Base-by-base conservation (phyloP, 2,888 invertebrate species). In the Dynastes maya region DNA sequence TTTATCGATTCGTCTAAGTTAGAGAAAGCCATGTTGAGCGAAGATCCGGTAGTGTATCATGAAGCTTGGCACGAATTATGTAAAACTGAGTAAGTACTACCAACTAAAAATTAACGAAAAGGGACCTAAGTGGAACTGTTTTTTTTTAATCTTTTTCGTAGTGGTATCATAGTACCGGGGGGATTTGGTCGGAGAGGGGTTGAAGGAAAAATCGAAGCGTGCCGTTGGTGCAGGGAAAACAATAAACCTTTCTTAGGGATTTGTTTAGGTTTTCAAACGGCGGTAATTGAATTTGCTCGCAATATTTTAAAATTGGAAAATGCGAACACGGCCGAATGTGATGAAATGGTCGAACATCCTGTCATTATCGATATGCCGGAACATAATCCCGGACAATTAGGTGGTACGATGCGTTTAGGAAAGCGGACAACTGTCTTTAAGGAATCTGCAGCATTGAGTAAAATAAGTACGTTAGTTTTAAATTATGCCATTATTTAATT, bases 351-450 rank as follows among this genome's bases (percentile, higher is more conserved):
- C 11, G 89, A 90, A 51, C 90, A 95, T 88, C 95, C 96, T 45
- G 90, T 98, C 55, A 96, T 99, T 3, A 96, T 99, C 80, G 98
- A 99, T 84, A 99, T 99, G 99, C 98, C 99, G 0, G 99, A 99
- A 89, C 98, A 99, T 88, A 97, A 97, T 87, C 93, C 94, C 0
- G 98, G 97, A 0, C 92, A 95, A 83, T 93, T 97, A 91, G 99
- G 99, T 1, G 99, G 98, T 8, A 99, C 99, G 0, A 99, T 99
- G 99, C 91, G 99, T 79, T 90, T 99, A 67, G 99, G 99, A n/a
- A 96, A 95, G 86, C 92, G 98, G 84, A 93, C 92, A 79, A 99
- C 99, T 0, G 89, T 94, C 58, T 95, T 99, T 86, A 92, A 93
- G 79, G 84, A 88, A 1, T 90, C 88, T 1, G 88, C 90, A 2